These are phyloP conservation scores for Butorides virescens DNA, from an alignment of 2,113 vertebrate genomes.

Conservation along the genomic window DNA sequence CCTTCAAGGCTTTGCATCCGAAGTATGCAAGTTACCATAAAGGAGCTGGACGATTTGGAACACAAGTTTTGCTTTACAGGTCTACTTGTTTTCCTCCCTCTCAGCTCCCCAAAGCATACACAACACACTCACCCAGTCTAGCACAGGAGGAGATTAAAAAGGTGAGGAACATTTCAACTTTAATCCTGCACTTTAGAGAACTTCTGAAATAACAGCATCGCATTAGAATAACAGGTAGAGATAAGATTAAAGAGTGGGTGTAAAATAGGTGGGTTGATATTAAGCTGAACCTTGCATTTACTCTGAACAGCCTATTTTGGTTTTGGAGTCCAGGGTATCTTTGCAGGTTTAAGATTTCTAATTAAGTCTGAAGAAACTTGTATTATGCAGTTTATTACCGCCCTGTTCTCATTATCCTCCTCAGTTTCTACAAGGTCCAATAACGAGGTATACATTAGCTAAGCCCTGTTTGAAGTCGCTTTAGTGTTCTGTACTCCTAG, in stretches of 20 bases:
- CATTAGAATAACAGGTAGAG: not conserved
- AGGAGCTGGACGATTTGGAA: not conserved
- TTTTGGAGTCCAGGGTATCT: not conserved
- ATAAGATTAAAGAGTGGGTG: slow-evolving; percentile 25
- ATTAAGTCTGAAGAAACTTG: slow-evolving; percentile 40
- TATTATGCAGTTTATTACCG: slow-evolving; percentile 21
- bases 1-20: not conserved
- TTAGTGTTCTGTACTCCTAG: slow-evolving; percentile 57
- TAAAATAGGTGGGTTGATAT: not conserved
- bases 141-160: not conserved
- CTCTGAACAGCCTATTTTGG: not conserved
- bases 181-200: not conserved
- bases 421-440: slow-evolving; percentile 41
- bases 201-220: not conserved
- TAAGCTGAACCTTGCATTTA: not conserved
- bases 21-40: not conserved
- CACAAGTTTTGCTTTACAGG: not conserved
- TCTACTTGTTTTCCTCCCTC: not conserved
- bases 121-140: not conserved
- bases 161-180: not conserved
- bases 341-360: not conserved
- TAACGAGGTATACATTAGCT: slow-evolving; percentile 54
- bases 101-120: not conserved
- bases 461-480: slow-evolving; percentile 64
- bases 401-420: slow-evolving; percentile 31